Base-by-base conservation (phyloP, 2,888 invertebrate genomes). In the Microplitis deprimator region DNA sequence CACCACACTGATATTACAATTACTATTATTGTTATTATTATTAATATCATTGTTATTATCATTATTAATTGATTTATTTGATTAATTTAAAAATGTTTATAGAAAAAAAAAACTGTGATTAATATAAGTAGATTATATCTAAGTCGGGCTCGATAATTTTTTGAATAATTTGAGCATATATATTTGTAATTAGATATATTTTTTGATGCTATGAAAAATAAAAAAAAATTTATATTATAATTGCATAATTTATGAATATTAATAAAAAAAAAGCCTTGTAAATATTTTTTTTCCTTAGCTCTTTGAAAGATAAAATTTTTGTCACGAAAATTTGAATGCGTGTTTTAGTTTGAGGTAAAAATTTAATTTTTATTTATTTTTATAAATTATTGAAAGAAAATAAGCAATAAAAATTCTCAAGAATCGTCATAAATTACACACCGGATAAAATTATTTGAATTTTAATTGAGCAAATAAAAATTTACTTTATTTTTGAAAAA, bases 161-260 rank as follows among this genome's bases (percentile, higher is more conserved):
- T 50, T 0, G 13, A 50, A 50, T 50, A 13, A 50, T 13, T 13
- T 50, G 50, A 50, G 50, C 13, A 8, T 17, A 50, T 50, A 39
- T 61, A 20, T 60, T 60, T 71, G 60, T 38, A 29, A 72, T 61
- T 8, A 41, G n/a, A 20, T 69, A 59, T 69, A 59, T 69, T 69
- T 69, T 40, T 41, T 6, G 40, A 62, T 16, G 76, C 75, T 17
- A 75, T 73, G 59, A 78, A 77, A 29, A 29, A 29, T 29, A 29
- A 3, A 29, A 1, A 65, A 87, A 78, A 81, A 81, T 5, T 79
- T 87, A 50, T 50, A 50, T 13, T 50, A 50, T 50, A 50, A 13
- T 5, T 13, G 13, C 13, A 50, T 50, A 13, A 50, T 50, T 50
- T 50, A 50, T 50, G 10, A 50, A 13, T 13, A 50, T 50, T 13